Evolutionary conservation across 2,888 invertebrate genomes (phyloP), one percentile per base, ranked within the genome.

Genomic region (Dryomyza anilis): DNA sequence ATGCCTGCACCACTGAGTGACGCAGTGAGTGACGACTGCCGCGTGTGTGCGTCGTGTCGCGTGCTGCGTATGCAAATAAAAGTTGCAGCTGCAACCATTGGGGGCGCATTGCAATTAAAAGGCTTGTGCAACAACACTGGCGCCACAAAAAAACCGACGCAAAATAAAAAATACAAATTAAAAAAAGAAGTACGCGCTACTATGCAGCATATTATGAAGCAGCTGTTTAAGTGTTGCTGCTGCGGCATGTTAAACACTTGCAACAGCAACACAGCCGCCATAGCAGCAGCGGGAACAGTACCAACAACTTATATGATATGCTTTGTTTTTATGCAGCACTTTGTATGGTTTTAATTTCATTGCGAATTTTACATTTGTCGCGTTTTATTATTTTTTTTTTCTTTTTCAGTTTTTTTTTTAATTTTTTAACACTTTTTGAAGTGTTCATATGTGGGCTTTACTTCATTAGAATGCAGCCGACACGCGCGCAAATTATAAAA

Each of bases 391-490:
- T 43, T 43, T 7, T 39, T 39, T 39, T 16, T 16, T 39, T 39
- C 16, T 43, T 19, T 4, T 8, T 16, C 43, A 43, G 43, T 43
- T 43, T 1, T 43, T 16, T n/a, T 43, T 43, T n/a, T 2, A 7
- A 1, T 43, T 43, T 14, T n/a, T n/a, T n/a, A n/a, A n/a, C 19
- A 4, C 2, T 36, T 36, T 2, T 36, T 43, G 43, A 7, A 16
- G 16, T 43, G 6, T 43, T n/a, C 16, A 7, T 43, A 19, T 43
- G 16, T 48, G 21, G 48, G 21, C 36, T 61, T 45, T 27, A 58
- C 45, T 45, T 61, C 61, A 61, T 61, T 61, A 61, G 39, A 50
- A 61, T 50, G 30, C 33, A 14, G n/a, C 33, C 12, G 48, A 61
- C 36, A 43, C 12, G 27, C 16, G 21, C 23, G 10, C 16, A 23